Conservation (phyloP, 1,140 invertebrate species). For the Pseudomyrmex cubaensis region DNA sequence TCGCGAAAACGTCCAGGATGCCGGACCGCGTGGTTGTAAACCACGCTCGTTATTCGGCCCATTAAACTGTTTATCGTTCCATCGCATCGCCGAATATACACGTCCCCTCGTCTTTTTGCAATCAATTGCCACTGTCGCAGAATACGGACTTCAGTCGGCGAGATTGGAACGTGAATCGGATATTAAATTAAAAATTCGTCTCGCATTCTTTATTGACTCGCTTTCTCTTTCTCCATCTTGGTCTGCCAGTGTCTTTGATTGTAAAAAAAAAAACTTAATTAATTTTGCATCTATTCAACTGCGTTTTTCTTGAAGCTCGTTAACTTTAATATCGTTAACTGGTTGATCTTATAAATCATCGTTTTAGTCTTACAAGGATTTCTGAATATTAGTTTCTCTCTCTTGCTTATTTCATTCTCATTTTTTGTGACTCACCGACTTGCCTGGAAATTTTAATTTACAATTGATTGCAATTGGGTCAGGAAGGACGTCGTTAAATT, state of each 20-base stretch:
- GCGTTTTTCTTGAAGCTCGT: background rate
- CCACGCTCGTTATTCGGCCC: slow-evolving; percentile 67
- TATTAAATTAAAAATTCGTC: slow-evolving; percentile 9
- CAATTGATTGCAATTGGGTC: background rate
- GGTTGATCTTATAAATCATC: slow-evolving; percentile 4
- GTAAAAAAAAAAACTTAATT: background rate
- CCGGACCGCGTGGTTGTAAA: slow-evolving; percentile 45
- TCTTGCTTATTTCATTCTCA: background rate
- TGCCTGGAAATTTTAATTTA: background rate
- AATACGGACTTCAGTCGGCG: background rate
- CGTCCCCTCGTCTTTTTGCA: background rate
- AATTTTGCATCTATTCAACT: background rate
- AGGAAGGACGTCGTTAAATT: background rate
- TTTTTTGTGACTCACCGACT: background rate
- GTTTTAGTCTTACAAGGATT: background rate
- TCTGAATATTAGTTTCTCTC: background rate
- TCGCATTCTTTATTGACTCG: background rate
- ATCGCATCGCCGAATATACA: background rate
- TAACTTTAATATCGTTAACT: slow-evolving; percentile 22
- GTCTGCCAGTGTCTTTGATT: background rate
- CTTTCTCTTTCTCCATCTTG: background rate
- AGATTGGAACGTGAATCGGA: slow-evolving; percentile 2
- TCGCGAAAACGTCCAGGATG: slow-evolving; percentile 36
- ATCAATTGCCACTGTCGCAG: background rate
- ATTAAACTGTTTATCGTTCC: slow-evolving; percentile 64